Evolutionary conservation across 2,113 vertebrate species (phyloP), one percentile per base, ranked within the genome.

Genomic region (Peromyscus californicus): DNA sequence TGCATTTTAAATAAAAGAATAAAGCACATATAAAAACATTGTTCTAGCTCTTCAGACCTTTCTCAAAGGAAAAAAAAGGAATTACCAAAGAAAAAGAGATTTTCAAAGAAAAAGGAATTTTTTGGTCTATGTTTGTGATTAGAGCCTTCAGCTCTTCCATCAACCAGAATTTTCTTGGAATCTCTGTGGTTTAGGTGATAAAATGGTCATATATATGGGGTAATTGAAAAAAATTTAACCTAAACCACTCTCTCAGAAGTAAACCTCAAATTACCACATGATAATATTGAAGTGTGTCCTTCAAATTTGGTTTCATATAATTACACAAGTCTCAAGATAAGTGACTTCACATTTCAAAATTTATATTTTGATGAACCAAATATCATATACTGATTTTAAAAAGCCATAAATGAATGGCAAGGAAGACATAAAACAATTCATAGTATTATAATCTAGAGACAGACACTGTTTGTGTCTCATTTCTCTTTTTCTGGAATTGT

Each of bases 1-100:
- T 13, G 67, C 24, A 21, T 63, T 84, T 94, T 88, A 96, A 72
- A 79, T 88, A 86, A 74, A 90, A 84, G 26, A n/a, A 39, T 12
- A 19, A 92, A 65, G 9, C 7, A 61, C 26, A 9, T 94, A 1
- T 93, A 83, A 91, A 72, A 48, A 10, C 5, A 85, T 85, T 86
- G 63, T 17, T 29, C 15, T 1, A 84, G 11, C 0, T 61, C 67
- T 83, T 96, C 31, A 90, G 22, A 67, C 4, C 19, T 93, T 70
- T 86, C 3, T 16, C 16, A 89, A 89, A 91, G 67, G 36, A 80
- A 67, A 39, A 26, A 85, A 48, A 78, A 74, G 3, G 21, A 78
- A 85, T 45, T 17, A 63, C 42, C 24, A 42, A 63, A 42, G n/a
- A 42, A 84, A 84, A 29, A 57, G 8, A 26, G 15, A 84, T 15